phyloP scores from a whole-genome alignment of 1,140 invertebrate species.

The Lepidurus arcticus region DNA sequence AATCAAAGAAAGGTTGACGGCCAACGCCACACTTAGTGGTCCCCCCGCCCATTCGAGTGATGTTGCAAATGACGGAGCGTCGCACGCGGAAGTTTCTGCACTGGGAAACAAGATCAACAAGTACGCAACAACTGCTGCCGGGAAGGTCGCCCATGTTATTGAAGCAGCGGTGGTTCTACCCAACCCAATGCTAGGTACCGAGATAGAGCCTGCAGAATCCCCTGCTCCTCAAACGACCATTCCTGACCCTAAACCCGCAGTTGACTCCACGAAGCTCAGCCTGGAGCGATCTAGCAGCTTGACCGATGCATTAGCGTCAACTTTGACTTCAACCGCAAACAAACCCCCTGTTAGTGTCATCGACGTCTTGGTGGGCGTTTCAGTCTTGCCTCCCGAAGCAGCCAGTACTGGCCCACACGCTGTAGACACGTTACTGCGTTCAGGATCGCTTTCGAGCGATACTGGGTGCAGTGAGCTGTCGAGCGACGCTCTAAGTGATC shows the following conservation, averaged over 20 bases:
- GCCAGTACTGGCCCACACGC: no score
- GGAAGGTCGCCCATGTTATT: background rate
- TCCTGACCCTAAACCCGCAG: background rate
- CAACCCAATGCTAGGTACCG: background rate
- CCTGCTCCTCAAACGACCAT: background rate
- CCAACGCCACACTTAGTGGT: background rate
- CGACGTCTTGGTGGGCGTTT: background rate
- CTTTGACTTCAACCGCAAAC: background rate
- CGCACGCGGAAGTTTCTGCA: no score
- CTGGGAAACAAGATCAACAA: no score
- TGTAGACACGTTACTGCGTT: slow-evolving; percentile 33
- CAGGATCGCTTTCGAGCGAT: slow-evolving; percentile 38
- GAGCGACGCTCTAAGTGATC: slow-evolving; percentile 36
- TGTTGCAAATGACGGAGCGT: no score
- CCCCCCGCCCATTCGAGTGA: background rate
- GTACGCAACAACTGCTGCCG: no score
- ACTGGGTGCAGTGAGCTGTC: slow-evolving; percentile 37
- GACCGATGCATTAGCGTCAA: background rate
- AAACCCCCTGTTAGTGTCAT: background rate
- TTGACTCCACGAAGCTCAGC: background rate
- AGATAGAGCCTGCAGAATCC: background rate
- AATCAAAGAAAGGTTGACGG: background rate
- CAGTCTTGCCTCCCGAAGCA: no score
- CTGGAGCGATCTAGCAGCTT: background rate
- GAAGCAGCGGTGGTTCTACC: background rate